A percentile compares a stretch with the other conserved stretches of the same genome.
Evolutionary conservation across 2,113 vertebrate genomes (phyloP).

Genomic region (Oceanodroma tethys): DNA sequence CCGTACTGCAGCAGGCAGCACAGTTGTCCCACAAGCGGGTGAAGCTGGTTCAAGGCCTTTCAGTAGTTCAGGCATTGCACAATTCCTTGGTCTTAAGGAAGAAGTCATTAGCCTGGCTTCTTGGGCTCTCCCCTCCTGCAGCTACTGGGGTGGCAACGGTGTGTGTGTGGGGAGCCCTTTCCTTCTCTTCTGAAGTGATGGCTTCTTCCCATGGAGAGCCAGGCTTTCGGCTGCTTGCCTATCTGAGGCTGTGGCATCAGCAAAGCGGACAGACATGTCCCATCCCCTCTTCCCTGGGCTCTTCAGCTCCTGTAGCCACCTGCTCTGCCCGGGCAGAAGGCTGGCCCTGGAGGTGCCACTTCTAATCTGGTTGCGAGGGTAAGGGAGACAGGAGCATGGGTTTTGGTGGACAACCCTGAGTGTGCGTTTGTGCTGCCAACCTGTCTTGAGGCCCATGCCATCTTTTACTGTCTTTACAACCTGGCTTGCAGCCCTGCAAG

Average conservation of each 20-base stretch:
- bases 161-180: not conserved
- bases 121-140: not conserved
- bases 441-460: not conserved
- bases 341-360: not conserved
- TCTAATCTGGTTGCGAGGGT: too few relatives aligned
- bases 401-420: not conserved
- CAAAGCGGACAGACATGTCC: not conserved
- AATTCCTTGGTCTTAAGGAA: not conserved
- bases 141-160: fast-evolving
- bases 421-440: not conserved
- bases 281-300: not conserved
- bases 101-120: not conserved
- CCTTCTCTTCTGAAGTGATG: not conserved
- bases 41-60: not conserved
- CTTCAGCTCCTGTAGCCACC: not conserved
- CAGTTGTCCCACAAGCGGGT: not conserved
- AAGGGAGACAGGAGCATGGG: too few relatives aligned
- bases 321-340: not conserved
- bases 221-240: not conserved
- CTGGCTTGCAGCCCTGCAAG: not conserved
- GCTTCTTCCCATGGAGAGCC: not conserved
- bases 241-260: fast-evolving
- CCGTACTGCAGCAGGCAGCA: fast-evolving
- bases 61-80: not conserved
- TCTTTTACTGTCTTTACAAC: not conserved